Base-by-base conservation (phyloP, 35 echinoderm and acorn worm genomes). In the Patiria miniata region DNA sequence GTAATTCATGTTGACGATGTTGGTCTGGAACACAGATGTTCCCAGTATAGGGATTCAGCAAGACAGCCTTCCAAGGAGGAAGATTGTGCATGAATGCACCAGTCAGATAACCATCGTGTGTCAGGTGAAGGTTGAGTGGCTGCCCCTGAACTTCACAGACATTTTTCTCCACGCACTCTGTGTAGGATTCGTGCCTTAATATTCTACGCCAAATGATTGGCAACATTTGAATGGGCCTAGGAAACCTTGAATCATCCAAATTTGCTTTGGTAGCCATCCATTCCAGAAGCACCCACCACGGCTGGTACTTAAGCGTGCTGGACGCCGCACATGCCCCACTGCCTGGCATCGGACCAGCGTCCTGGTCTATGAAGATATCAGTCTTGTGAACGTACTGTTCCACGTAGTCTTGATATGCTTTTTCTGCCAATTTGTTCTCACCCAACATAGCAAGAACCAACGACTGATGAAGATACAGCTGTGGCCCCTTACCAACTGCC, bases 11-110 rank as follows among this genome's bases (percentile, higher is more conserved):
- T 30, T 73, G 65, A 23, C 65, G 65, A 34, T 73, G 65, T 36
- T 73, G 65, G 26, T 73, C 65, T 73, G 65, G 65, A 22, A 73
- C 34, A 73, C 65, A 73, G 26, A 73, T 73, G 65, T 7, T 73
- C 30, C 65, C 65, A 26, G 65, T 73, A 14, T 73, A 34, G n/a
- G 65, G 65, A 34, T 73, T 23, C 14, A 73, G 65, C 26, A 73
- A 10, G 65, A 73, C 65, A 10, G 65, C 14, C 8, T 73, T 73
- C 0, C 21, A 30, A 15, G 65, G 26, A 28, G 65, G 65, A 73
- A 73, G 7, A 73, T 73, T 73, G 26, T 73, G 65, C 65, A 73
- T 26, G 7, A 73, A 14, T 18, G 65, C 16, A 23, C 65, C 65
- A 30, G 19, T 73, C 29, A 73, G 34, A 73, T 36, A 73, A 18